Evolutionary conservation across 2,888 invertebrate genomes (phyloP), one percentile per base, ranked within the genome.

Genomic region (Ectemnius cavifrons): DNA sequence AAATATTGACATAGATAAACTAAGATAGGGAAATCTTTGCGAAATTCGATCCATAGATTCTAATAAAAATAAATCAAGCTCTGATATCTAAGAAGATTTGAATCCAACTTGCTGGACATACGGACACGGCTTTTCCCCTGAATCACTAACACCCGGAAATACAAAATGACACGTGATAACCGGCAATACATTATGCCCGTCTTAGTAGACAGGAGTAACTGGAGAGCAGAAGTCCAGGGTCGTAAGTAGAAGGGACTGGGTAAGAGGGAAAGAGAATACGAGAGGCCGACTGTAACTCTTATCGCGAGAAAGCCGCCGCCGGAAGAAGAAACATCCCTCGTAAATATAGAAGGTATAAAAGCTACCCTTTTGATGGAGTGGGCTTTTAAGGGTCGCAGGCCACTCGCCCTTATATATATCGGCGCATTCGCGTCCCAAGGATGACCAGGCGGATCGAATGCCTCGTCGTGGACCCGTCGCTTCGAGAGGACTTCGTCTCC

Each of bases 291-390:
- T 80, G 85, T 81, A 81, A 79, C 85, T 87, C 87, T 89, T 89
- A 89, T 89, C 88, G 83, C 81, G 77, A 81, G 83, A 80, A 86
- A 87, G 84, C 85, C 84, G 82, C 80, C 81, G 82, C 77, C 81
- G 83, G 82, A 84, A 86, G 82, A 84, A 85, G 85, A 88, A 89
- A 88, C 88, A 88, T 88, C 85, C 83, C 87, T 88, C 87, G 86
- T 88, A 88, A 88, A 89, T 89, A 89, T 87, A 87, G 86, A 83
- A 87, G 84, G 86, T 87, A 89, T 89, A 88, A 89, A 88, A 87
- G 85, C 85, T 83, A 86, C 87, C 86, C 85, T 85, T 89, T 87
- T 89, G 89, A 90, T 89, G 84, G 89, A 90, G 88, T 87, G 85
- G 87, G 83, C 86, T 88, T 86, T 88, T 85, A 86, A 89, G 86